Percentiles rank a stretch among this genome's conserved stretches.
phyloP scores from a whole-genome alignment of 2,113 vertebrate genomes.

The Pedetes capensis region DNA sequence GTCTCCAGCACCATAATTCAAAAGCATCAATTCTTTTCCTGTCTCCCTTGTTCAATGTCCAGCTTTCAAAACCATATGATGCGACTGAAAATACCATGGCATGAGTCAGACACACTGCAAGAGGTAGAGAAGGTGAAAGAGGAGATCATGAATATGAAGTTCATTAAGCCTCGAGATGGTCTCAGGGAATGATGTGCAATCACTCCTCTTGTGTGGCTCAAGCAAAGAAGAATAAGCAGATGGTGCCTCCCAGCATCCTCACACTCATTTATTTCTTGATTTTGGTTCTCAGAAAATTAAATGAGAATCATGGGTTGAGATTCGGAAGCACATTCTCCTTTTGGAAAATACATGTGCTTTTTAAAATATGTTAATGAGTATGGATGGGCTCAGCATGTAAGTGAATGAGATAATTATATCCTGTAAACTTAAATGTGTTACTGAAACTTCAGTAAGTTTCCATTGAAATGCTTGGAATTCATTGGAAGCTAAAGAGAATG shows the following conservation, averaged over 20 bases:
- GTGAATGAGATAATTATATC: background rate
- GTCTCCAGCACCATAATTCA: too few species aligned
- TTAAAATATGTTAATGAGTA: conserved; percentile 11
- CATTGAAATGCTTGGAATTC: conserved; percentile 52
- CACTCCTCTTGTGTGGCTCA: background rate
- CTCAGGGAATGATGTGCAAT: background rate
- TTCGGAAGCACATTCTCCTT: background rate
- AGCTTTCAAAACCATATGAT: too few species aligned
- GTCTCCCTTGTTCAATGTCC: too few species aligned
- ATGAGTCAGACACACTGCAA: too few species aligned
- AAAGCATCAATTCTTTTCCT: too few species aligned
- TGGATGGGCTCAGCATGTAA: background rate
- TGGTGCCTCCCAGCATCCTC: background rate
- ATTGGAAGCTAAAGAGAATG: background rate
- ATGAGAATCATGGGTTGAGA: background rate
- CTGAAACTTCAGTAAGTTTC: conserved; percentile 8
- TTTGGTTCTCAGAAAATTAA: conserved; percentile 14
- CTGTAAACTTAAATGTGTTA: background rate
- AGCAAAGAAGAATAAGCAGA: background rate
- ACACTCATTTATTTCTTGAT: background rate
- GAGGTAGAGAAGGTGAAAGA: background rate
- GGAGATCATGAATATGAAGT: background rate
- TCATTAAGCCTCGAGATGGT: background rate
- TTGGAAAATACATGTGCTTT: conserved; percentile 26
- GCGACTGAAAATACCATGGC: too few species aligned